Evolutionary conservation across 2,113 vertebrate species (phyloP).

Genomic region (Calonectris borealis): DNA sequence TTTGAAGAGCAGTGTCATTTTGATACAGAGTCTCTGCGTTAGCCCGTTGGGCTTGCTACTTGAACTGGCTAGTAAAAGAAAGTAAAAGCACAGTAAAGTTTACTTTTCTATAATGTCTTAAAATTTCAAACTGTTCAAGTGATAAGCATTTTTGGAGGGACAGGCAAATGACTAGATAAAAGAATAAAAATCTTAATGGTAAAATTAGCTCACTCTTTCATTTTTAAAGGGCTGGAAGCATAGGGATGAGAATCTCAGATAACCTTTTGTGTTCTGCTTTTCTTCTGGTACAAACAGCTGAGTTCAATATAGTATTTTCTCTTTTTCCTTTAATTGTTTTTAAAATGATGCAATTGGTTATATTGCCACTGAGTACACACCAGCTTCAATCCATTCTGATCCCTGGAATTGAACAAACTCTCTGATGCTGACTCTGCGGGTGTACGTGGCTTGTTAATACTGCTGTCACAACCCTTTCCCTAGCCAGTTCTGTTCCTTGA

Average conservation of each 20-base stretch:
- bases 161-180: neutral
- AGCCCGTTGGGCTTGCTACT: accelerated
- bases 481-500: neutral
- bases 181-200: neutral
- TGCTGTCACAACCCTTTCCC: neutral
- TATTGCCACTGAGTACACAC: neutral
- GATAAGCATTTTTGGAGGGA: neutral
- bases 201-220: neutral
- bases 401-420: neutral
- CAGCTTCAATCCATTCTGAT: neutral
- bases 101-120: neutral
- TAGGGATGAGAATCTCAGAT: neutral
- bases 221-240: neutral
- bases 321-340: neutral
- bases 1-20: neutral
- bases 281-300: neutral
- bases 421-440: neutral
- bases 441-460: neutral
- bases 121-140: neutral
- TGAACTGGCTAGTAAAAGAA: neutral
- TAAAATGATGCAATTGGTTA: neutral
- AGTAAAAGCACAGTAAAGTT: neutral
- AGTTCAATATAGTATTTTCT: neutral
- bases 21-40: neutral
- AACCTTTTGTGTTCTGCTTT: neutral